phyloP scores from a whole-genome alignment of 2,113 vertebrate species.

The Coryphaenoides rupestris region DNA sequence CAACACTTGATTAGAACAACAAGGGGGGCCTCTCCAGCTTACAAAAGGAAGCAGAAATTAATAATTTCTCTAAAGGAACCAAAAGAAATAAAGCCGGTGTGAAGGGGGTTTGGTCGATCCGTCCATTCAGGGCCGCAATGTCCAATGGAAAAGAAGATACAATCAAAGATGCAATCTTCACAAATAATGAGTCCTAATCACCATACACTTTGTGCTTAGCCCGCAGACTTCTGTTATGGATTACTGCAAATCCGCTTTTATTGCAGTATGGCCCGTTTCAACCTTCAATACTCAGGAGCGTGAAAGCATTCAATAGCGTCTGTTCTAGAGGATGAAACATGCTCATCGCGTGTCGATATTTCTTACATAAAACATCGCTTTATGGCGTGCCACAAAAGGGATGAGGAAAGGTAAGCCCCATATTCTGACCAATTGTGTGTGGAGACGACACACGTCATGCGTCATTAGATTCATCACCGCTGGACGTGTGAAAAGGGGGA shows the following conservation, averaged over 20 bases:
- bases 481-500: too few relatives aligned
- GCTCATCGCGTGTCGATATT: too few relatives aligned
- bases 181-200: slow-evolving; percentile 25
- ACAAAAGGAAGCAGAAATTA: slow-evolving; percentile 32
- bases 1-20: slow-evolving; percentile 44
- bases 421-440: too few relatives aligned
- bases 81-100: slow-evolving; percentile 11
- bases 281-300: background rate
- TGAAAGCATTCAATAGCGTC: background rate
- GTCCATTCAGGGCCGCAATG: slow-evolving; percentile 8
- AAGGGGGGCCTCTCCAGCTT: slow-evolving; percentile 22
- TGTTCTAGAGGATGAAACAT: too few relatives aligned
- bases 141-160: slow-evolving; percentile 19
- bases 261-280: too few relatives aligned
- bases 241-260: background rate
- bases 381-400: background rate
- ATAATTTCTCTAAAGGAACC: slow-evolving; percentile 25
- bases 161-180: slow-evolving; percentile 26
- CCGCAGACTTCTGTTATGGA: background rate
- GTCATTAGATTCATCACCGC: too few relatives aligned
- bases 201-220: slow-evolving; percentile 20
- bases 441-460: too few relatives aligned
- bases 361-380: too few relatives aligned
- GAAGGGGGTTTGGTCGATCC: slow-evolving; percentile 6
- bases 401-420: background rate